Evolutionary conservation across 1,140 invertebrate species (phyloP).

Genomic region (Bombus ignitus): DNA sequence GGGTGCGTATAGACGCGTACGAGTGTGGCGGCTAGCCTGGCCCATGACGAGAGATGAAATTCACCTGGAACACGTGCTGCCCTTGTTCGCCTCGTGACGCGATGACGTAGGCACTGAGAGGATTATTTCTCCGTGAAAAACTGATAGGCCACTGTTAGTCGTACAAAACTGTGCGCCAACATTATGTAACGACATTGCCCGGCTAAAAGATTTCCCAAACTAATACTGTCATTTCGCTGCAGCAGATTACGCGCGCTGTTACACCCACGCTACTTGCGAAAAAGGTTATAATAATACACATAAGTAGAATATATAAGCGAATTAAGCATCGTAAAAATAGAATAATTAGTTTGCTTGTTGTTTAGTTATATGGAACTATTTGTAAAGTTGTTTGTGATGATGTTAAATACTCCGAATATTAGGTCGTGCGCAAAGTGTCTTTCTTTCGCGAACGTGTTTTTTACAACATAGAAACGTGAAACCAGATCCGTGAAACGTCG

Average conservation of each 20-base stretch:
- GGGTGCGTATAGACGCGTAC: not conserved
- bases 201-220: constrained; percentile 14
- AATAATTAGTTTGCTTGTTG: no score
- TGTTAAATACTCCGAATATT: no score
- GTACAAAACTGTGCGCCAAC: constrained; percentile 24
- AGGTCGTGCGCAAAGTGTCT: no score
- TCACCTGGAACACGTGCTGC: constrained; percentile 62
- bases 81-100: constrained; percentile 66
- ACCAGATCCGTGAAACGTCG: no score
- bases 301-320: no score
- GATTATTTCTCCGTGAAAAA: constrained; percentile 70
- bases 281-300: no score
- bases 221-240: not conserved
- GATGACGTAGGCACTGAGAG: constrained; percentile 59
- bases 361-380: no score
- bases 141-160: constrained; percentile 65
- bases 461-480: no score
- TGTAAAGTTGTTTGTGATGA: no score
- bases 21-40: not conserved
- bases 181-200: constrained; percentile 58
- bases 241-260: not conserved
- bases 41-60: constrained; percentile 59
- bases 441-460: no score
- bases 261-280: not conserved
- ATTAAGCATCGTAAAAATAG: no score